Base-by-base conservation (phyloP, 2,113 vertebrate species). In the Cervus canadensis region DNA sequence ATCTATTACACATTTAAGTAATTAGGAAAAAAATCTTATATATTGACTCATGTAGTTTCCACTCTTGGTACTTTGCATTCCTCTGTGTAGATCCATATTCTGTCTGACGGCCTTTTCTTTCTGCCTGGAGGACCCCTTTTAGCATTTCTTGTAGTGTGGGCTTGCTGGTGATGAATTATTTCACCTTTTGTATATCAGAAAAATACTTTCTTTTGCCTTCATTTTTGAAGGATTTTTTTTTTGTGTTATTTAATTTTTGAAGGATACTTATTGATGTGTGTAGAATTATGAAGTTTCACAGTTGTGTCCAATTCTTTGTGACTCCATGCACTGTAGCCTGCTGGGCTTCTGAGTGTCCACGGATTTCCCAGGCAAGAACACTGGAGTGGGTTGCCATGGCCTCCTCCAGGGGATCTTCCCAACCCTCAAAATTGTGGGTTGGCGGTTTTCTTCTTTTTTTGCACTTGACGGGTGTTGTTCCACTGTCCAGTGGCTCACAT, bases 171-270 rank as follows among this genome's bases (percentile, higher is more conserved):
- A 74, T 85, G 30, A 50, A 56, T 89, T 57, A 40, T 96, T 71
- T 91, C 11, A 95, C 43, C 78, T 92, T 85, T 94, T 54, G 0
- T 62, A 19, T 88, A 62, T 88, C 11, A 83, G 57, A 81, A 54
- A 71, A 88, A 74, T 12, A 17, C 43, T 79, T 91, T 88, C 25
- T 52, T 95, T 96, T 92, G 64, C 87, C 25, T 64, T 96, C 89
- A 36, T 26, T 74, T 95, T 85, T 67, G 62, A 87, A 91, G 19
- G 30, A n/a, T 8, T 50, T 6, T n/a, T 57, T 57, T 54, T 60
- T 57, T 4, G 4, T 57, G 26, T 52, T 7, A 13, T 52, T 64
- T 95, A 79, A 33, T 26, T 74, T 95, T 85, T 84, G 82, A 84
- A 88, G 45, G 30, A 11, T 45, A 10, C 30, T 62, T 54, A 60